Evolutionary conservation across 1,140 invertebrate species (phyloP), one percentile per base, ranked within the genome.

Genomic region (Euwallacea similis): DNA sequence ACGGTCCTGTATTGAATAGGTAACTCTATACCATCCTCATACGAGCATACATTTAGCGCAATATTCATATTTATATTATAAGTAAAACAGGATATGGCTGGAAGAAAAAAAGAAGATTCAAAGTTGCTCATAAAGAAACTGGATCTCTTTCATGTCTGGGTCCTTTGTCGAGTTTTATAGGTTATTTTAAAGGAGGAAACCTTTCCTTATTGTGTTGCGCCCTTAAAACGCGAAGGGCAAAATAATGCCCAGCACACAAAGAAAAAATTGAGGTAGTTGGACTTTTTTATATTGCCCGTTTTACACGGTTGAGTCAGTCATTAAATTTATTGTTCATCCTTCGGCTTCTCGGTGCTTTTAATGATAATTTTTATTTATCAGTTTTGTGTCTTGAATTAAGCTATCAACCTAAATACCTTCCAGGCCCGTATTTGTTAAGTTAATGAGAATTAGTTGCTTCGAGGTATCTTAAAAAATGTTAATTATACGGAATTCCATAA

Each of bases 111-210:
- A 9, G 58, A 61, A 9, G 42, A 42, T 61, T 43, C 10, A 60
- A 68, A 60, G 21, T 68, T 46, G 55, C 42, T 53, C 66, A 68
- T 68, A 68, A 68, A 68, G 66, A 46, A 68, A 68, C 66, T 60
- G 66, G 66, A 68, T 60, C 56, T 68, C 66, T 68, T 68, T 60
- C 46, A 60, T 43, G 53, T 56, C 65, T 46, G 44, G 66, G 42
- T 68, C 44, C 55, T 68, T 68, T 68, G 66, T 68, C 55, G 46
- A 68, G 56, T 59, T 68, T 68, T 68, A 68, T 68, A 68, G 66
- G 66, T 60, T 68, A 68, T 68, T 60, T 68, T 68, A 68, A 68
- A 47, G 56, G 58, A 68, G 66, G 58, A 60, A 68, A 60, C 66
- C 66, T 46, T 68, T 50, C 43, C 66, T 68, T 68, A 68, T 61